Evolutionary conservation across 2,113 vertebrate genomes (phyloP).

Genomic region (Trichechus manatus): DNA sequence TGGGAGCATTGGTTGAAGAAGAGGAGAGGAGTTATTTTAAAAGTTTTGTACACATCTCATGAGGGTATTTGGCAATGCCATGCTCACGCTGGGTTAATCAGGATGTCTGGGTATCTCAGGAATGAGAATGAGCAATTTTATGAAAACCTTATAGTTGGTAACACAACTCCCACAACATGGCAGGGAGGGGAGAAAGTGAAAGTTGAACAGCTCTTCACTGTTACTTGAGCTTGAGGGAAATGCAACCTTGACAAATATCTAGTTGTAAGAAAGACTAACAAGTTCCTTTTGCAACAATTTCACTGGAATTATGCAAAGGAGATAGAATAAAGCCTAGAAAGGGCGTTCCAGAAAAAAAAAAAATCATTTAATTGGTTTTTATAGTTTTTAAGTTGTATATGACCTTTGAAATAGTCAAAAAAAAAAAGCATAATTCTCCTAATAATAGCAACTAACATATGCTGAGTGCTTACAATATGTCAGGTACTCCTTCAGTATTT

Average conservation of each 20-base stretch:
- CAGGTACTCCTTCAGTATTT: not conserved
- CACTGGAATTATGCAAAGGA: not conserved
- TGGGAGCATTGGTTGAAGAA: not conserved
- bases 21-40: constrained; percentile 50
- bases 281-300: not conserved
- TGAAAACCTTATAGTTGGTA: constrained; percentile 64
- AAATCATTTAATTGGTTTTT: not conserved
- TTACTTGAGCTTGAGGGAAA: constrained; percentile 21
- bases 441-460: not conserved
- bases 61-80: constrained; percentile 29
- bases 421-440: constrained; percentile 1
- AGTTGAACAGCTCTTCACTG: not conserved
- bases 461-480: not conserved
- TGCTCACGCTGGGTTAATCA: constrained; percentile 62
- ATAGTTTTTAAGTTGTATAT: not conserved
- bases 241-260: constrained; percentile 3
- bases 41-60: constrained; percentile 57
- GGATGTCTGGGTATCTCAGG: constrained; percentile 6
- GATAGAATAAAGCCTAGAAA: constrained; percentile 7
- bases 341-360: constrained; percentile 21
- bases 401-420: constrained; percentile 9
- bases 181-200: not conserved
- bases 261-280: not conserved
- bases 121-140: constrained; percentile 67
- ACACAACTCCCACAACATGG: not conserved